These are phyloP conservation scores for Petrophora chlorosata DNA, from an alignment of 2,888 invertebrate species.

Conservation along the genomic window DNA sequence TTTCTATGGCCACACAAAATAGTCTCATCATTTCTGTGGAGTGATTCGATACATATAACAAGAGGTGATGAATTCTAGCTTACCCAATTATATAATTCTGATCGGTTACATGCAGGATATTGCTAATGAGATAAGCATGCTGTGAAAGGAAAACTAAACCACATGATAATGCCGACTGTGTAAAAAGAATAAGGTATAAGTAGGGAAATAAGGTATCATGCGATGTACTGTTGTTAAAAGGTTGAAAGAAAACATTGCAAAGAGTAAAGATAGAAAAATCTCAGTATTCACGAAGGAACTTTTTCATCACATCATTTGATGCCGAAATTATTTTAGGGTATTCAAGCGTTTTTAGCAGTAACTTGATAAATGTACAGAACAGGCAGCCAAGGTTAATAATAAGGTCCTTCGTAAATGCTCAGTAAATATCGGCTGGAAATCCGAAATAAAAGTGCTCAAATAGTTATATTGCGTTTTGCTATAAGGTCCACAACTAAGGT, in stretches of 20 bases:
- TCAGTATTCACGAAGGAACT: constrained; percentile 43
- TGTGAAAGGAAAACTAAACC: constrained; percentile 50
- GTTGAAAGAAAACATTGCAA: constrained; percentile 81
- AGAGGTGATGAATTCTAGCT: constrained; percentile 54
- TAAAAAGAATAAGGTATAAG: constrained; percentile 18
- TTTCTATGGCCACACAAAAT: constrained; percentile 78
- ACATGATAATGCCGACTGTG: constrained; percentile 50
- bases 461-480: constrained; percentile 20
- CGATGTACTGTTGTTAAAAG: constrained; percentile 55
- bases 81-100: constrained; percentile 44
- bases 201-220: constrained; percentile 45
- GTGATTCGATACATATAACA: constrained; percentile 49
- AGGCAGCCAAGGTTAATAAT: neutral
- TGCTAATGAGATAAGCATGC: constrained; percentile 58
- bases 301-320: too few relatives aligned
- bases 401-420: constrained; percentile 45
- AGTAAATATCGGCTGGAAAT: neutral
- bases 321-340: too few relatives aligned
- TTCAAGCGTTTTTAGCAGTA: too few relatives aligned
- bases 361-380: neutral
- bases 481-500: constrained; percentile 38
- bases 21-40: constrained; percentile 60
- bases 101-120: constrained; percentile 55
- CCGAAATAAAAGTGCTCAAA: constrained; percentile 30
- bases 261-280: constrained; percentile 60